Evolutionary conservation across 2,888 invertebrate genomes (phyloP), one percentile per base, ranked within the genome.

Genomic region (Eurytoma californica): DNA sequence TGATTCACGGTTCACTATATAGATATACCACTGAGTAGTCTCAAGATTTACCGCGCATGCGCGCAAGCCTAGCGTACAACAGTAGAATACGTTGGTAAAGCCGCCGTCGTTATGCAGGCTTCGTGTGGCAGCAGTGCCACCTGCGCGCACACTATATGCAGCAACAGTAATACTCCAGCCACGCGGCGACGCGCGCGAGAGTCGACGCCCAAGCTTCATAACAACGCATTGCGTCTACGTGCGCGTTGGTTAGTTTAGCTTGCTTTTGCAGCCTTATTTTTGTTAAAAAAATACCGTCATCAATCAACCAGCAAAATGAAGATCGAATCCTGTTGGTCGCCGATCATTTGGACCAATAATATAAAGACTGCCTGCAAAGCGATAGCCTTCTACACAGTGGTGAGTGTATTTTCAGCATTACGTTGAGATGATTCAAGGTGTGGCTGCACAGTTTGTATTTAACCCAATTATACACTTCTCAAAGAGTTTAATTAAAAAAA

Each of bases 291-390:
- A 47, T 39, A 57, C 20, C 16, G 9, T 39, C 5, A 28, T 30
- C 9, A 63, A 57, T 57, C 58, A 7, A 18, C 1, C 9, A 9
- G n/a, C 47, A 93, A 89, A 87, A 96, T 96, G 95, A 93, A 93
- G 24, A 88, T 95, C 74, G 92, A 94, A 85, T 94, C 96, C 0
- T 97, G 96, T 89, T 97, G 97, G 97, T 95, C 96, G 7, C 97
- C 97, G 79, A 95, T 95, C 86, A 94, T 97, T 86, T 97, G 96
- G 95, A 94, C 95, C 60, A 94, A 95, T 79, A 93, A 93, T 85
- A 92, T 96, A 4, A 95, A 94, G 88, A 92, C 93, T 49, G 97
- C 96, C 13, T 94, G 95, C 86, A 93, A 93, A 86, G 95, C 95
- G 0, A 94, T 97, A 79, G 96, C 96, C 0, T 93, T 93, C 30